Percentiles rank a stretch among this genome's conserved stretches.
Conservation (phyloP, 2,113 vertebrate genomes). For the Anas platyrhynchos region DNA sequence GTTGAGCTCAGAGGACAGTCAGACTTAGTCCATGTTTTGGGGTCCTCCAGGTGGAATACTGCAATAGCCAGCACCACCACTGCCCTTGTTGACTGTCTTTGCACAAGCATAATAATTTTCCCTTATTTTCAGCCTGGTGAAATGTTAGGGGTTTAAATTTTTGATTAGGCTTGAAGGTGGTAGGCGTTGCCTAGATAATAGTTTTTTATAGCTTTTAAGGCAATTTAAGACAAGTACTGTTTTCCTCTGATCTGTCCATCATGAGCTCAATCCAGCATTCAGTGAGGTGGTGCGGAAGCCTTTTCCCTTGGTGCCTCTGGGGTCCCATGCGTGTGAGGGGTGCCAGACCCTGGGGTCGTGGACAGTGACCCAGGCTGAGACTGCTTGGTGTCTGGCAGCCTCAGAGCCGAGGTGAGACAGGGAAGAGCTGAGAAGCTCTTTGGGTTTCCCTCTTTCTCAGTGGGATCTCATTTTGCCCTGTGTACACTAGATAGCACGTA, state of each 20-base stretch:
- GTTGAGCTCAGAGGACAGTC: not conserved
- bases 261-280: not conserved
- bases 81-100: fast-evolving
- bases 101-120: not conserved
- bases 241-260: not conserved
- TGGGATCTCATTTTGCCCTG: not conserved
- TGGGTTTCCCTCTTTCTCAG: too few relatives aligned
- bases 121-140: not conserved
- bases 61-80: not conserved
- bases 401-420: not conserved
- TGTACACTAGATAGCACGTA: fast-evolving
- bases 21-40: not conserved
- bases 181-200: not conserved
- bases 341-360: fast-evolving
- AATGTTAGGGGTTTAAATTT: not conserved
- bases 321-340: fast-evolving
- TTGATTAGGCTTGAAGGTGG: not conserved
- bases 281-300: not conserved
- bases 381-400: fast-evolving
- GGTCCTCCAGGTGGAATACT: not conserved
- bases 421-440: not conserved
- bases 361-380: not conserved
- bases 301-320: not conserved
- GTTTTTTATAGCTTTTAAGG: not conserved
- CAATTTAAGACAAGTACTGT: not conserved